phyloP scores from a whole-genome alignment of 2,888 invertebrate species.

The Nebria salina region DNA sequence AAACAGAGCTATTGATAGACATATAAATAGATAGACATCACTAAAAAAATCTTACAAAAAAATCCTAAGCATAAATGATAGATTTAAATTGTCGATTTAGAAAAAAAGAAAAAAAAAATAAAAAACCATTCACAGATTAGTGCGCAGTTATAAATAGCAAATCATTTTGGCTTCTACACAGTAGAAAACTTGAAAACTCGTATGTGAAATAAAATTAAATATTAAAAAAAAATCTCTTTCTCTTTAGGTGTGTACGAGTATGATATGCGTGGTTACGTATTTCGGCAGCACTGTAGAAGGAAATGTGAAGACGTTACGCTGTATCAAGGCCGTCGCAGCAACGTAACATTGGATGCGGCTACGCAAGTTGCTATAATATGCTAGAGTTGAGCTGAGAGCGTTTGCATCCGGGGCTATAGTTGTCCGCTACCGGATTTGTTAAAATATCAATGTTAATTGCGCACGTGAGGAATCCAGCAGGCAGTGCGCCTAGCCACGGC shows the following conservation, averaged over 20 bases:
- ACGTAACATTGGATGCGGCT: not conserved
- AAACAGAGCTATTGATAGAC: too few relatives aligned
- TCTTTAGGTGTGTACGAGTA: not conserved
- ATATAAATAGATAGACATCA: too few relatives aligned
- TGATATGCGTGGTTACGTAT: not conserved
- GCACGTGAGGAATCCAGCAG: slow-evolving; percentile 15
- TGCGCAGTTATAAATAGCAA: not conserved
- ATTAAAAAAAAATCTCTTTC: not conserved
- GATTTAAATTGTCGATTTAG: not conserved
- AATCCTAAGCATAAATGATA: not conserved
- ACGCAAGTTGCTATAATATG: not conserved
- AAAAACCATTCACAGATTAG: not conserved
- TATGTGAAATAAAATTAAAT: not conserved
- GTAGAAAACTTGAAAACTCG: not conserved
- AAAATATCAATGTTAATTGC: slow-evolving; percentile 22
- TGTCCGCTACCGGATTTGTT: not conserved
- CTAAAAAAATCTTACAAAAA: too few relatives aligned
- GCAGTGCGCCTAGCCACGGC: not conserved
- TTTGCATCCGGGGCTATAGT: slow-evolving; percentile 13
- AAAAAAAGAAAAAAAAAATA: not conserved
- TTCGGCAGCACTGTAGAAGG: slow-evolving; percentile 9
- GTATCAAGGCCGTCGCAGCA: not conserved
- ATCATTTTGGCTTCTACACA: not conserved
- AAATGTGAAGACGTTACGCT: not conserved
- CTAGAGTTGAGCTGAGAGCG: not conserved